A percentile compares a stretch with the other conserved stretches of the same genome.
Evolutionary conservation across 92 coral and sea anemone species (phyloP).

Genomic region (Zoanthus solanderi): DNA sequence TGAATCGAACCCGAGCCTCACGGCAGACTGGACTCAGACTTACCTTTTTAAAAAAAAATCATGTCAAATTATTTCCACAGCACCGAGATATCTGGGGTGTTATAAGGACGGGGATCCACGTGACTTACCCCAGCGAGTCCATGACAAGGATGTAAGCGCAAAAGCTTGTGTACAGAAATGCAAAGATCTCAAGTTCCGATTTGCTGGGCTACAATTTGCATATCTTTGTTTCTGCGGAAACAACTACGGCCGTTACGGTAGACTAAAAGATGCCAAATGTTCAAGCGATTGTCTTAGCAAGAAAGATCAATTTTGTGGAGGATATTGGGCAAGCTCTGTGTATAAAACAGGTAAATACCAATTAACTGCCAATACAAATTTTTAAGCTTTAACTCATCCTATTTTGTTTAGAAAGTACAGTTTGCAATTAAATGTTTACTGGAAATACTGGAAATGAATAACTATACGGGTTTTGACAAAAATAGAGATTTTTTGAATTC

Average conservation of each 20-base stretch:
- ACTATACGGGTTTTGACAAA: no score
- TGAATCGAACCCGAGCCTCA: no score
- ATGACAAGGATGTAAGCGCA: constrained; percentile 77
- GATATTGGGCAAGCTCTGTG: constrained; percentile 94
- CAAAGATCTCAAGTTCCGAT: constrained; percentile 82
- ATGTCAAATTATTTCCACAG: constrained; percentile 24
- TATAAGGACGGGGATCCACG: constrained; percentile 97
- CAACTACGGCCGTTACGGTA: constrained; percentile 86
- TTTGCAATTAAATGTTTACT: no score
- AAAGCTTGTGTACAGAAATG: constrained; percentile 83
- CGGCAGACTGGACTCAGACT: no score
- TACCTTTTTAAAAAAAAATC: no score
- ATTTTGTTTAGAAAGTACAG: no score
- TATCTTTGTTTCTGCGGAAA: constrained; percentile 97
- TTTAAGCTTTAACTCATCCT: no score
- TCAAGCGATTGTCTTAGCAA: constrained; percentile 73
- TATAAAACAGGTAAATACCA: constrained; percentile 78
- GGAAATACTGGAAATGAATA: no score
- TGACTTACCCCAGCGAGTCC: constrained; percentile 90
- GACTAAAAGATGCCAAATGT: constrained; percentile 85
- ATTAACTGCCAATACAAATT: no score
- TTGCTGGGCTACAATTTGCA: constrained; percentile 89
- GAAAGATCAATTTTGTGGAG: constrained; percentile 85
- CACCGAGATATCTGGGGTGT: constrained; percentile 84
- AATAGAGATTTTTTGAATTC: no score